Base-by-base conservation (phyloP, 2,113 vertebrate genomes). In the Propithecus coquereli region DNA sequence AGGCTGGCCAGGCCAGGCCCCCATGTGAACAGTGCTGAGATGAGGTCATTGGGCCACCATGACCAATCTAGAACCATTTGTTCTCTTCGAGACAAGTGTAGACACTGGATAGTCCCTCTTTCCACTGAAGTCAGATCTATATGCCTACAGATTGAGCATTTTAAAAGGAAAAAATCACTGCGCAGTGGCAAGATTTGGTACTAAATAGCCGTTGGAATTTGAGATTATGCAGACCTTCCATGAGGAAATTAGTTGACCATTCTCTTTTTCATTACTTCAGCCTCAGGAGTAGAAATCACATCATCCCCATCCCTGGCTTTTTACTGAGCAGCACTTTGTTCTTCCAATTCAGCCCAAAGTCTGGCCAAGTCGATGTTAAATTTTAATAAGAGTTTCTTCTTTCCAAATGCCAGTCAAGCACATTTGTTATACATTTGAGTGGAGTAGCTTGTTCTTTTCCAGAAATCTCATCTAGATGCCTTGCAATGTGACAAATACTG, bases 311-410 rank as follows among this genome's bases (percentile, higher is more conserved):
- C 65, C 52, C 47, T 50, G 70, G 61, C 68, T 84, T 96, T 85
- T 94, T 43, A 68, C 70, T 74, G 59, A 85, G 77, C 73, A 94
- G 88, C 84, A 76, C 81, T 97, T 95, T 95, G 66, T 89, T 88
- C 66, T 95, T 81, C 54, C 86, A 94, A 0, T 87, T 87, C 86
- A 94, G 91, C 90, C 88, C 61, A 25, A 61, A 97, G 94, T 95
- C 96, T 97, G 95, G 89, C 94, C 97, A 97, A 97, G 80, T 92
- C 47, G 71, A 91, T 68, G 84, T 97, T 97, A 98, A 98, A 97
- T 97, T 97, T 98, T 98, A 97, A 97, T 97, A 95, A 93, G 96
- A 73, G 43, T 96, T 91, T 96, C 92, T 95, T 77, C 71, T 95
- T 95, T 95, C 96, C 90, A 95, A 94, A 93, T 97, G 91, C 95